A percentile compares a stretch with the other conserved stretches of the same genome.
phyloP scores from a whole-genome alignment of 2,888 invertebrate genomes.

The Rhogogaster chlorosoma region DNA sequence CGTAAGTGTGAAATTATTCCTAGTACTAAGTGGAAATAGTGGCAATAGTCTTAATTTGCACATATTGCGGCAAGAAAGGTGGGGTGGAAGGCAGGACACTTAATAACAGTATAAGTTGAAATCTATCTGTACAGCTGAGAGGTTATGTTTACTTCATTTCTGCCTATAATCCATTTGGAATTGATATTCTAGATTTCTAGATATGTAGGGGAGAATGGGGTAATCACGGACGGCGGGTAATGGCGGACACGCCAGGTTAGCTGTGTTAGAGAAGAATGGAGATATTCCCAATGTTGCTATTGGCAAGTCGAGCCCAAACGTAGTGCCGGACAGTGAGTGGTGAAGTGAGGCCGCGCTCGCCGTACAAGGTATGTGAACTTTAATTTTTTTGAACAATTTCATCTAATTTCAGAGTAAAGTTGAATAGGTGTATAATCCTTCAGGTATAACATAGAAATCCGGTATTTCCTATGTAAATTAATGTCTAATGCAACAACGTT shows the following conservation, averaged over 20 bases:
- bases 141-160: too few relatives aligned
- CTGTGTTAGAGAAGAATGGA: not conserved
- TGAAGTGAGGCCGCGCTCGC: not conserved
- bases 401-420: not conserved
- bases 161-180: too few relatives aligned
- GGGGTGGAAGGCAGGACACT: too few relatives aligned
- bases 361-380: not conserved
- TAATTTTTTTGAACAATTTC: not conserved
- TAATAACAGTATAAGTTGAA: too few relatives aligned
- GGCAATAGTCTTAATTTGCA: too few relatives aligned
- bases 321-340: not conserved
- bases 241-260: not conserved
- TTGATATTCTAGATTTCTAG: too few relatives aligned
- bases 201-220: conserved; percentile 4
- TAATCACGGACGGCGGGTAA: conserved; percentile 6
- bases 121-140: too few relatives aligned
- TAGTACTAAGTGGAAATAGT: too few relatives aligned
- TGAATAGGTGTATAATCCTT: not conserved
- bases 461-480: not conserved
- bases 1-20: too few relatives aligned
- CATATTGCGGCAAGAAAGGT: too few relatives aligned
- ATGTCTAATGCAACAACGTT: conserved; percentile 2
- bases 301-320: not conserved
- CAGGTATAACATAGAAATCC: not conserved
- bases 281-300: not conserved